Evolutionary conservation across 1,140 invertebrate species (phyloP), one percentile per base, ranked within the genome.

Genomic region (Schlechtendalia chinensis): DNA sequence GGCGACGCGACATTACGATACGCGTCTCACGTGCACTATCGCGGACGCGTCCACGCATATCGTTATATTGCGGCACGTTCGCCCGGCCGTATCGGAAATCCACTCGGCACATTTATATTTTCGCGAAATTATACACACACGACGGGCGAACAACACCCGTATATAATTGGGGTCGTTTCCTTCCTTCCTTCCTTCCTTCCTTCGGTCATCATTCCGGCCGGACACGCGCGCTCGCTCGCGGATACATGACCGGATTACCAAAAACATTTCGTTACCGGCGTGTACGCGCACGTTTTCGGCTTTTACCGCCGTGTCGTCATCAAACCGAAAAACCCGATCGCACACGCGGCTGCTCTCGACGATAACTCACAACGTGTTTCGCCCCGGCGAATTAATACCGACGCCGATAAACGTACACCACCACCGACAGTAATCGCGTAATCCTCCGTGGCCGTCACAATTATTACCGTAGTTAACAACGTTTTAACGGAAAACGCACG

Each of bases 111-210:
- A 5, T 54, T 4, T 39, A 22, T 56, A n/a, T 56, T 56, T 56
- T 19, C 54, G 54, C 54, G 54, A 56, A n/a, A 56, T 56, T 56
- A 39, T 32, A 5, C 5, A 45, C 17, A 61, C 8, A 65, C 11
- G 10, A 39, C 19, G 24, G 24, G 27, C 67, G 67, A 24, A n/a
- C 17, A n/a, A n/a, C n/a, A n/a, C n/a, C 50, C 39, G 39, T 27
- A n/a, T 77, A 47, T 79, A 79, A 79, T 79, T 79, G 75, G 58
- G 75, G 75, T 79, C 75, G 61, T 61, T 79, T 79, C 75, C 75
- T 79, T 79, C 72, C 72, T 75, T 74, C 72, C 71, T 56, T 74
- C 72, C 74, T 77, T 79, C 72, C 72, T 75, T 75, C 74, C 74
- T 3, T 3, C 8, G 29, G 58, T 63, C 58, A 22, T 79, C 29